Percentiles rank a stretch among this genome's conserved stretches.
phyloP scores from a whole-genome alignment of 2,888 invertebrate genomes.

The Drosophila robusta region DNA sequence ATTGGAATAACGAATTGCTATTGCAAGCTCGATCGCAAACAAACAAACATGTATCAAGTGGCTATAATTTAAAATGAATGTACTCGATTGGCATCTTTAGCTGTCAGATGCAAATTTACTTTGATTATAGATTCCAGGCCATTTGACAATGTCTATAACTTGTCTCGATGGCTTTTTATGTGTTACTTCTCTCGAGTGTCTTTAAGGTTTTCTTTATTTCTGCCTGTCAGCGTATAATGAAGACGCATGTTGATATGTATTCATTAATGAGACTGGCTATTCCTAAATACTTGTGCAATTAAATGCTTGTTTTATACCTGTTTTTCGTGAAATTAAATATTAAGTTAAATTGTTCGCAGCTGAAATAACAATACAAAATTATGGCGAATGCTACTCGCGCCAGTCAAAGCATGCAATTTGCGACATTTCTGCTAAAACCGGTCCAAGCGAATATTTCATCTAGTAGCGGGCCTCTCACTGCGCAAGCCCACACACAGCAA shows the following conservation, averaged over 20 bases:
- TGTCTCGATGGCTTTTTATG: slow-evolving; percentile 17
- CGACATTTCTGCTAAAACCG: slow-evolving; percentile 46
- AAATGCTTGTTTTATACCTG: slow-evolving; percentile 55
- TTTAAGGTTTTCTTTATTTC: slow-evolving; percentile 36
- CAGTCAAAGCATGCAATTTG: slow-evolving; percentile 25
- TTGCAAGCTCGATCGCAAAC: slow-evolving; percentile 44
- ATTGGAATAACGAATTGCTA: slow-evolving; percentile 6
- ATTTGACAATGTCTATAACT: slow-evolving; percentile 36
- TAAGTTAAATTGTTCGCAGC: slow-evolving; percentile 57
- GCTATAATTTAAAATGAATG: slow-evolving; percentile 62
- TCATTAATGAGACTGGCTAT: slow-evolving; percentile 45
- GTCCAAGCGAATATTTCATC: slow-evolving; percentile 51
- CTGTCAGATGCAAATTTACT: slow-evolving; percentile 38
- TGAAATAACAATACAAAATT: slow-evolving; percentile 67
- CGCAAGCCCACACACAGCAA: slow-evolving; percentile 53
- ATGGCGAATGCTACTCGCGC: slow-evolving; percentile 41
- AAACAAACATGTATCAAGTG: slow-evolving; percentile 50
- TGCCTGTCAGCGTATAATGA: slow-evolving; percentile 48
- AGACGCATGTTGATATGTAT: slow-evolving; percentile 44
- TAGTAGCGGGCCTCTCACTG: slow-evolving; percentile 42
- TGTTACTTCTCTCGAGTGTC: slow-evolving; percentile 17
- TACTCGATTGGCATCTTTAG: slow-evolving; percentile 38
- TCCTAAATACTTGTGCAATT: slow-evolving; percentile 50
- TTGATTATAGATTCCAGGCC: slow-evolving; percentile 35
- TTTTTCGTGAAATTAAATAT: slow-evolving; percentile 48